These are phyloP conservation scores for Porphyrio hochstetteri DNA, from an alignment of 2,113 vertebrate species.

Conservation along the genomic window DNA sequence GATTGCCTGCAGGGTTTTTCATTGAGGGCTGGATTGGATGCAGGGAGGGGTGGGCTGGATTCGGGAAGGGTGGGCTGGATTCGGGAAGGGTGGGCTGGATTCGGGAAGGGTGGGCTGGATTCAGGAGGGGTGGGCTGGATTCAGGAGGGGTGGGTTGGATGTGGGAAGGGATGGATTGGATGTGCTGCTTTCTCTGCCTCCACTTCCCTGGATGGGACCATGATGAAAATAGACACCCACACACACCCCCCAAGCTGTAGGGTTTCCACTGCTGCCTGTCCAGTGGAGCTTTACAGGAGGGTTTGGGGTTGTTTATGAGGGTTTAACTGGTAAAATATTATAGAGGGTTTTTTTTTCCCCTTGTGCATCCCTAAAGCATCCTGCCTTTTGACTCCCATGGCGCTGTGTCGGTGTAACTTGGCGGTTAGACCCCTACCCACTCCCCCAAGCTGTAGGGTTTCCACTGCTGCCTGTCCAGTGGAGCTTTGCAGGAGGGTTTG, in stretches of 20 bases:
- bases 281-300: neutral
- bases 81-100: too few relatives aligned
- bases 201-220: neutral
- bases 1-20: neutral
- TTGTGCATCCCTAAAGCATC: neutral
- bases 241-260: neutral
- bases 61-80: neutral
- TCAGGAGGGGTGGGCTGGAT: neutral
- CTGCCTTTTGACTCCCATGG: neutral
- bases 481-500: neutral
- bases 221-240: neutral
- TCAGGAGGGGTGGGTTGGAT: too few relatives aligned
- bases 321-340: neutral
- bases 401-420: neutral
- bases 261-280: neutral
- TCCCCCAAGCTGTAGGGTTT: neutral
- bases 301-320: neutral
- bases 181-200: accelerated
- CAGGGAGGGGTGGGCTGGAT: neutral
- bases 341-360: neutral
- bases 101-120: too few relatives aligned
- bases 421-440: neutral
- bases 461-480: neutral
- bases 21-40: neutral
- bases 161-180: neutral